Evolutionary conservation across 2,888 invertebrate species (phyloP), one percentile per base, ranked within the genome.

Genomic region (Apotomis betuletana): DNA sequence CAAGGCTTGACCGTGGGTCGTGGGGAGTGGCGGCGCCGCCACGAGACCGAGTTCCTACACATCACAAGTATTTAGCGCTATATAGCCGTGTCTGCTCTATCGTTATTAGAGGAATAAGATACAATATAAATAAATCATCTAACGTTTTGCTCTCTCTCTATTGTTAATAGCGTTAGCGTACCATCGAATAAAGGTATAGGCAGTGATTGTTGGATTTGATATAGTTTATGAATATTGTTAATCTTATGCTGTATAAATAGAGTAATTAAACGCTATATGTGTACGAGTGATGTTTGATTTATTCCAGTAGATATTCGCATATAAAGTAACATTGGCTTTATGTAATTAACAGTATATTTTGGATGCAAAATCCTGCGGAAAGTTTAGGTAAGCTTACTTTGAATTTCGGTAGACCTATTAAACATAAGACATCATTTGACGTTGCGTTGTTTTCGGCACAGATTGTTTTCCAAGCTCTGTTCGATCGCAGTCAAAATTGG

Each of bases 211-310:
- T 93, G 93, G 93, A 93, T 93, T 92, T 93, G 93, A 92, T 91
- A 93, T 92, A 93, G 93, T 93, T 90, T 93, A 93, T 92, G 87
- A 90, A 92, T 92, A 93, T 91, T 92, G 93, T 93, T 93, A 93
- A 91, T 89, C 90, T 90, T 90, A 92, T 92, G 92, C 92, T 93
- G 92, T 93, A 93, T 91, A 93, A 93, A 93, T 92, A 93, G 92
- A 90, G 78, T 92, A 91, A 93, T 92, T 93, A 93, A 93, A 93
- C 88, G 92, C 93, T 93, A 91, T 92, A 92, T 90, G 92, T 93
- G 93, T 92, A 92, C 77, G 84, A 78, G 86, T 84, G 83, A 88
- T 83, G 88, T 92, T 92, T 92, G 85, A 91, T 92, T 93, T 91
- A 87, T 88, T 89, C 86, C 89, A 88, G 83, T 89, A 90, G 87